These are phyloP conservation scores for Hippocampus zosterae DNA, from an alignment of 2,113 vertebrate species.

Conservation along the genomic window DNA sequence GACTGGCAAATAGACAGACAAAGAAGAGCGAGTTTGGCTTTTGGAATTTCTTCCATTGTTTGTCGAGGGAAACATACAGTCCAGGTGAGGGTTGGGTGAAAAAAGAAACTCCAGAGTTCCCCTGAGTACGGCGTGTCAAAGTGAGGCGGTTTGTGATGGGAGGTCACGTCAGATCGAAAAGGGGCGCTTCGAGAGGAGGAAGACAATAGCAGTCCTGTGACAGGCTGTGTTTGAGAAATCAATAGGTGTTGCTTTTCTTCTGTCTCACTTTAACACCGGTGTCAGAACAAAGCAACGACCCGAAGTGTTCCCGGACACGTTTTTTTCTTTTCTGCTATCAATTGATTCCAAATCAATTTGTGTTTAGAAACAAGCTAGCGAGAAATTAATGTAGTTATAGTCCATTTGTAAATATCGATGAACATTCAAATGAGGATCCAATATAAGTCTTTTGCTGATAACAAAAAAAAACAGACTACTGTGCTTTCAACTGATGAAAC, in stretches of 20 bases:
- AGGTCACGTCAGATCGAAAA: conserved; percentile 53
- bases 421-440: conserved; percentile 28
- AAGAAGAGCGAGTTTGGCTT: background rate
- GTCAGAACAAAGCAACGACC: conserved; percentile 50
- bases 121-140: conserved; percentile 38
- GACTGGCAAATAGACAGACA: background rate
- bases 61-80: background rate
- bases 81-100: background rate
- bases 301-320: conserved; percentile 21
- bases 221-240: conserved; percentile 63
- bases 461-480: conserved; percentile 16
- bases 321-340: background rate
- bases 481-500: conserved; percentile 47
- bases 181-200: conserved; percentile 52
- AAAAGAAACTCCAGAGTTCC: conserved; percentile 14
- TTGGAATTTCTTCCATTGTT: conserved; percentile 18
- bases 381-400: background rate
- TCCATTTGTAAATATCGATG: conserved; percentile 9
- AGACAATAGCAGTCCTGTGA: conserved; percentile 58
- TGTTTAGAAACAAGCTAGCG: conserved; percentile 10
- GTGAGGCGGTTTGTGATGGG: conserved; percentile 41
- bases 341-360: conserved; percentile 23
- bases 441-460: conserved; percentile 9
- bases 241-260: conserved; percentile 62
- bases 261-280: conserved; percentile 58